Percentiles rank a stretch among this genome's conserved stretches.
phyloP scores from a whole-genome alignment of 64 coral and sea anemone species.

The Montipora foliosa region DNA sequence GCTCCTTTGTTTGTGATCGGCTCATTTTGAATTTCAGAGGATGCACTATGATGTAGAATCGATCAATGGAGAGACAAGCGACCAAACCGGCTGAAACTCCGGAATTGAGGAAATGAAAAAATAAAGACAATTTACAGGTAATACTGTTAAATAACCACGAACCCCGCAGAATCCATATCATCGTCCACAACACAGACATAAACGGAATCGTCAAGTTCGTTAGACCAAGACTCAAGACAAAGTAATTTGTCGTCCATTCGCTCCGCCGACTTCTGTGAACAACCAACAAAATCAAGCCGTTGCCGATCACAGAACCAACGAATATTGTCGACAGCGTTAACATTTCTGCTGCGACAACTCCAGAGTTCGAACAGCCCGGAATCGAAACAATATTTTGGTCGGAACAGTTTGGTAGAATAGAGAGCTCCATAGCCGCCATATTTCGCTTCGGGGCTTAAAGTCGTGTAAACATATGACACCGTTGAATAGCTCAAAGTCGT shows the following conservation, averaged over 20 bases:
- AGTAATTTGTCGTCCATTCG: slow-evolving; percentile 99
- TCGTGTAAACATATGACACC: slow-evolving; percentile 29
- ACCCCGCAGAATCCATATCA: slow-evolving; percentile 71
- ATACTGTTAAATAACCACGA: slow-evolving; percentile 82
- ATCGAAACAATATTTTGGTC: background rate
- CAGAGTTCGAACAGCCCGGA: slow-evolving; percentile 8
- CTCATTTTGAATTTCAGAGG: slow-evolving; percentile 98
- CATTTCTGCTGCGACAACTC: slow-evolving; percentile 50
- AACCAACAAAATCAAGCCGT: slow-evolving; percentile 83
- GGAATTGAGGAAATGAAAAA: slow-evolving; percentile 88
- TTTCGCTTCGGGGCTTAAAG: background rate
- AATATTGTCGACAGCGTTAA: slow-evolving; percentile 75
- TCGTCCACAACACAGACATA: slow-evolving; percentile 73
- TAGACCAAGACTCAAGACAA: slow-evolving; percentile 87
- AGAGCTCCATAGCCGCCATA: slow-evolving; percentile 16
- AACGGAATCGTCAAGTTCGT: slow-evolving; percentile 83
- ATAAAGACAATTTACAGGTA: slow-evolving; percentile 89
- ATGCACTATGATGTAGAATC: slow-evolving; percentile 94
- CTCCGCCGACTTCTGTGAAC: slow-evolving; percentile 88
- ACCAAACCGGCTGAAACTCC: slow-evolving; percentile 84
- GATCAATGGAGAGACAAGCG: slow-evolving; percentile 92
- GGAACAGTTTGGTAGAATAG: slow-evolving; percentile 3
- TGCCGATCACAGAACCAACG: slow-evolving; percentile 75
- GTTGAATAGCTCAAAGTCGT: background rate
- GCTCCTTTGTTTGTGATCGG: slow-evolving; percentile 89